A percentile compares a stretch with the other conserved stretches of the same genome.
Evolutionary conservation across 2,888 invertebrate species (phyloP).

Genomic region (Colletes collaris): DNA sequence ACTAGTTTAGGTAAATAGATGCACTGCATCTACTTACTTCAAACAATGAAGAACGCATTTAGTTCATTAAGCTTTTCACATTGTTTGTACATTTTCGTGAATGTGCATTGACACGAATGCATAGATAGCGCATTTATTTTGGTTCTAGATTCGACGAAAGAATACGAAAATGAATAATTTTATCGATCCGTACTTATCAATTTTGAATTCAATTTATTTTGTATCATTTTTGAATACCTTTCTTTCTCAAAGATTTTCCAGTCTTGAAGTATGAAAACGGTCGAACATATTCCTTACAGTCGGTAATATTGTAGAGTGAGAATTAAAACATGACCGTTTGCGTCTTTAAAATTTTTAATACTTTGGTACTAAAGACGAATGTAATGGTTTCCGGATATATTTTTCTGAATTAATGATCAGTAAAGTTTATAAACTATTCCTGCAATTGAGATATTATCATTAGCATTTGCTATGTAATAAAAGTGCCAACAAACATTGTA

Average conservation of each 20-base stretch:
- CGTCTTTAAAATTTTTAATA: not conserved
- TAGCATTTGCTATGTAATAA: slow-evolving; percentile 7
- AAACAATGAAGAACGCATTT: too few relatives aligned
- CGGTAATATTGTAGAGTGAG: not conserved
- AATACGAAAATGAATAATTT: too few relatives aligned
- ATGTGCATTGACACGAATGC: too few relatives aligned
- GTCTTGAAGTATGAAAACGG: slow-evolving; percentile 5
- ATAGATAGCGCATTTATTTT: too few relatives aligned
- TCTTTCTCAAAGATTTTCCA: not conserved
- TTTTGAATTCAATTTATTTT: not conserved
- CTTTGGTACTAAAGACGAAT: not conserved
- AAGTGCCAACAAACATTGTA: slow-evolving; percentile 13
- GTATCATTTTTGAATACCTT: not conserved
- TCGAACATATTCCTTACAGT: slow-evolving; percentile 2
- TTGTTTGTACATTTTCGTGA: too few relatives aligned
- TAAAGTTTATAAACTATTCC: not conserved
- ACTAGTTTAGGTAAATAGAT: too few relatives aligned
- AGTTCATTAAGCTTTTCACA: too few relatives aligned
- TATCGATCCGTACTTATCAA: not conserved
- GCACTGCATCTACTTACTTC: too few relatives aligned
- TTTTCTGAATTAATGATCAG: not conserved
- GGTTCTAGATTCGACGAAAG: too few relatives aligned
- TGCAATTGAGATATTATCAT: not conserved
- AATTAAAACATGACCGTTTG: not conserved
- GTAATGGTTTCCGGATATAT: not conserved